Base-by-base conservation (phyloP, 2,113 vertebrate genomes). In the Labeo catla region DNA sequence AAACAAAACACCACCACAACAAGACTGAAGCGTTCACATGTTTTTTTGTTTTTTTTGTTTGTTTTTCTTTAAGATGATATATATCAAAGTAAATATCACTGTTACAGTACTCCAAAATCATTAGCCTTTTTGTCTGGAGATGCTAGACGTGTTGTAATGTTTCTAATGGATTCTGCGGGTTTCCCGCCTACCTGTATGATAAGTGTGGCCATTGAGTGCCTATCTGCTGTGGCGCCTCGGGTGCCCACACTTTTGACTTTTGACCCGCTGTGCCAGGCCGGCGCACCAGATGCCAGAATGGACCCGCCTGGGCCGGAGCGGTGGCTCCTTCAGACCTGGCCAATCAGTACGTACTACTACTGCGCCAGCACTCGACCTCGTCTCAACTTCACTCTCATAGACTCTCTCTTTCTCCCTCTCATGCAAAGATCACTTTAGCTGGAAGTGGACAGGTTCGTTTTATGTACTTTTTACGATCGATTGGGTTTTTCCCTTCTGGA, bases 191-290 rank as follows among this genome's bases (percentile, higher is more conserved):
- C 86, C 89, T 91, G 92, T 93, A 92, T 93, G 91, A 83, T 59
- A 93, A 84, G 91, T 90, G 91, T 95, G 95, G 94, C 93, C 94
- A 91, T 92, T 90, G 93, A 95, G 95, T 95, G 95, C 95, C 95
- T 95, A 92, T 91, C 93, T 94, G 93, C 93, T 93, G 93, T 91
- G 86, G 93, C 89, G 91, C 87, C 83, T 65, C 72, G 4, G 57
- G 83, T 86, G 85, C 89, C 89, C 77, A 76, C 65, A 59, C 81
- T 83, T 39, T 57, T 87, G 81, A 84, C 92, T 92, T 93, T 93
- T 36, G 93, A 93, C 86, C 93, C 92, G 93, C 91, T 90, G 91
- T 91, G 91, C 76, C 89, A 87, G 89, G 83, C 86, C 87, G 79
- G 66, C 87, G 76, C 84, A 84, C 83, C 82, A 77, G 65, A 84